phyloP scores from a whole-genome alignment of 2,888 invertebrate genomes.

The Baccha elongata region DNA sequence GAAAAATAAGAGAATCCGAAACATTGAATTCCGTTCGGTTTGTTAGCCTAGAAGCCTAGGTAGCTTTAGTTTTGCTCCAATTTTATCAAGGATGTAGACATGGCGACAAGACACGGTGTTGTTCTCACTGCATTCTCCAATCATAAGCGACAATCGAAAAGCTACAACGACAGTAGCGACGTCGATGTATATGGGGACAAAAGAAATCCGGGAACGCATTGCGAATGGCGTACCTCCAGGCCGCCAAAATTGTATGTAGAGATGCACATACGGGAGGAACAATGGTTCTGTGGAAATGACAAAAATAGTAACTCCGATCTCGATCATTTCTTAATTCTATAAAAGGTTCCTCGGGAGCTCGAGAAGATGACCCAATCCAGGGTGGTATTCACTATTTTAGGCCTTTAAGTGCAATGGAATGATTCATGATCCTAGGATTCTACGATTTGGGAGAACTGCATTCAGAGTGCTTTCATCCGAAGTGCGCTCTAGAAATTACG shows the following conservation, averaged over 20 bases:
- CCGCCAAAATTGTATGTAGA: constrained; percentile 6
- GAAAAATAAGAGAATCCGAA: constrained; percentile 15
- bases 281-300: constrained; percentile 61
- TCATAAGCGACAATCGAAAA: constrained; percentile 71
- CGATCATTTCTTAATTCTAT: constrained; percentile 73
- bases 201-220: constrained; percentile 71
- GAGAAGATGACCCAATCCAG: constrained; percentile 29
- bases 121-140: constrained; percentile 58
- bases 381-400: background rate
- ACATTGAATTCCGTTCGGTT: constrained; percentile 66
- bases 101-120: constrained; percentile 43
- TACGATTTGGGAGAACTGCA: background rate
- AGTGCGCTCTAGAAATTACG: constrained; percentile 16
- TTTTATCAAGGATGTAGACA: constrained; percentile 51
- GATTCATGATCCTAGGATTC: background rate
- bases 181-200: constrained; percentile 33
- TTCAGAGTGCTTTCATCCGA: background rate
- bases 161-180: background rate
- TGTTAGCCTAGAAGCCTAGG: constrained; percentile 36
- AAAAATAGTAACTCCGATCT: constrained; percentile 55
- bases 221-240: constrained; percentile 39
- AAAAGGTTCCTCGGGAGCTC: constrained; percentile 57
- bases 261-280: constrained; percentile 26
- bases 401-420: background rate
- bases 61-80: constrained; percentile 64